Percentiles rank a stretch among this genome's conserved stretches.
phyloP scores from a whole-genome alignment of 2,888 invertebrate species.

The Oscheius onirici region DNA sequence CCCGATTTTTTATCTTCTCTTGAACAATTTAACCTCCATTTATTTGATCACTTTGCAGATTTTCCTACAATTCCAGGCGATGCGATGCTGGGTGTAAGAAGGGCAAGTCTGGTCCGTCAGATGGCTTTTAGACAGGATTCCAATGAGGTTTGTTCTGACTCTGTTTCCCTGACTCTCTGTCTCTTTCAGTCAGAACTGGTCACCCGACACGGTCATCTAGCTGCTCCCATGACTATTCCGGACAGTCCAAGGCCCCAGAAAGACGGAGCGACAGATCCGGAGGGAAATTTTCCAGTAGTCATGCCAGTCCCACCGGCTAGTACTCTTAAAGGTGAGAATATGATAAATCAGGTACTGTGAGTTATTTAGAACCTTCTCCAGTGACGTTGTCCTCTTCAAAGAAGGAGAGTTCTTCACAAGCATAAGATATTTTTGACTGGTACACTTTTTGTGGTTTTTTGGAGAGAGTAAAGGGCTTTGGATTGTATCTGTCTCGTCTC shows the following conservation, averaged over 20 bases:
- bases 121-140: constrained; percentile 59
- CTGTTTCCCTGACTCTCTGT: no score
- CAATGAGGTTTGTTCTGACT: constrained; percentile 39
- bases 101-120: constrained; percentile 53
- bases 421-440: no score
- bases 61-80: not conserved
- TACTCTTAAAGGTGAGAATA: not conserved
- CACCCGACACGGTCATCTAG: constrained; percentile 63
- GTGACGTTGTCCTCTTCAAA: not conserved
- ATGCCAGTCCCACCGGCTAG: not conserved
- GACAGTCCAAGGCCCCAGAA: constrained; percentile 68
- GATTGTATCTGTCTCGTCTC: not conserved
- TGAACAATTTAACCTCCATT: no score
- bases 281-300: not conserved
- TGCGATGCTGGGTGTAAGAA: constrained; percentile 53
- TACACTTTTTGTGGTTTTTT: no score
- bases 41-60: not conserved
- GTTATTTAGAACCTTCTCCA: not conserved
- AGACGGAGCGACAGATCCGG: not conserved
- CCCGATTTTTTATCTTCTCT: no score
- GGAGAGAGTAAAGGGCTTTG: no score
- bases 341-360: not conserved
- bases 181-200: constrained; percentile 59
- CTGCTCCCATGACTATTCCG: constrained; percentile 59
- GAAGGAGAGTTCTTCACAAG: not conserved